Evolutionary conservation across 2,888 invertebrate genomes (phyloP).

Genomic region (Amiota mariae): DNA sequence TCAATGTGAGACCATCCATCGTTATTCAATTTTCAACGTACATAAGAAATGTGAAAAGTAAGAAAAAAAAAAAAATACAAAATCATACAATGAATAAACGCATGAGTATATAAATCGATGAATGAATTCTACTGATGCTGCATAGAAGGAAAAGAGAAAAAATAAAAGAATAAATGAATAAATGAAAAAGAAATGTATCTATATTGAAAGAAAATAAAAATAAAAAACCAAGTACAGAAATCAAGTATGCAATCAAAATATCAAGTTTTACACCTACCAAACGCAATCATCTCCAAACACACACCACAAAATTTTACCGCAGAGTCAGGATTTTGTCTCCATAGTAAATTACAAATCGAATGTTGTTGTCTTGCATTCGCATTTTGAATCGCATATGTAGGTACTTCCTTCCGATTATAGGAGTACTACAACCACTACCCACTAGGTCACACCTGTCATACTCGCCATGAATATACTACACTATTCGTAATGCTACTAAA

Average conservation of each 20-base stretch:
- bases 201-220: not conserved
- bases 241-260: constrained; percentile 2
- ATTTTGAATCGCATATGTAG: too few species aligned
- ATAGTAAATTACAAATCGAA: too few species aligned
- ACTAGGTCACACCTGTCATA: not conserved
- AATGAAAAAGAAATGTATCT: not conserved
- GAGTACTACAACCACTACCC: too few species aligned
- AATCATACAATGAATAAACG: constrained; percentile 10
- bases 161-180: constrained; percentile 1
- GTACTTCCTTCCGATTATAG: too few species aligned
- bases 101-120: not conserved
- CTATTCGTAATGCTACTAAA: not conserved
- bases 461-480: not conserved
- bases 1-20: too few species aligned
- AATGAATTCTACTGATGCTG: too few species aligned
- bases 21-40: too few species aligned
- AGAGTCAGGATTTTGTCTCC: too few species aligned
- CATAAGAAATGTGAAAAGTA: too few species aligned
- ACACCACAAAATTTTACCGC: too few species aligned
- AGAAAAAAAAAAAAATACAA: not conserved
- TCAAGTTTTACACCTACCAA: not conserved
- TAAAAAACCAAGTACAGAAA: not conserved
- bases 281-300: too few species aligned
- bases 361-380: too few species aligned
- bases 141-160: not conserved